These are phyloP conservation scores for Zaprionus davidi DNA, from an alignment of 1,140 invertebrate species.

Conservation along the genomic window DNA sequence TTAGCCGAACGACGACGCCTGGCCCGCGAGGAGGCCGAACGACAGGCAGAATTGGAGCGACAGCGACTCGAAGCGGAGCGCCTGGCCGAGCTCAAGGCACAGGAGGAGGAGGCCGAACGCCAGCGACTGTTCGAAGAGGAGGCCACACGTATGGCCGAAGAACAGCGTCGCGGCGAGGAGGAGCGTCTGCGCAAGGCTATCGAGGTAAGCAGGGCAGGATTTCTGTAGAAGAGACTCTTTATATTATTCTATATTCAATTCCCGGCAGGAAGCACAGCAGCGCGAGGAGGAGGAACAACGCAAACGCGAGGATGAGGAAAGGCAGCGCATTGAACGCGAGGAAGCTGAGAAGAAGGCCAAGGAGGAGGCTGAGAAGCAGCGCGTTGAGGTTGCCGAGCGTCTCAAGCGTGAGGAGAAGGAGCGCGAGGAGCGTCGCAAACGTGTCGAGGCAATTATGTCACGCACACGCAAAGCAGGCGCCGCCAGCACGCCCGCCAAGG, in stretches of 20 bases:
- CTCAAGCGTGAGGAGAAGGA: constrained; percentile 92
- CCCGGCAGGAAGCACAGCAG: constrained; percentile 86
- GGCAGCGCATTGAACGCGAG: constrained; percentile 90
- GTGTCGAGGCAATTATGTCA: constrained; percentile 93
- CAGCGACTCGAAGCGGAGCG: constrained; percentile 90
- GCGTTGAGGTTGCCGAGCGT: constrained; percentile 90
- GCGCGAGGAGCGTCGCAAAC: constrained; percentile 89
- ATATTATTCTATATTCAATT: too few relatives aligned
- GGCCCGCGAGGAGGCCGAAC: constrained; percentile 93
- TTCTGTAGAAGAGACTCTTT: too few relatives aligned
- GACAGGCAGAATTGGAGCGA: constrained; percentile 92
- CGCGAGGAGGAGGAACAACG: constrained; percentile 88
- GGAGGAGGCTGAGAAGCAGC: constrained; percentile 91
- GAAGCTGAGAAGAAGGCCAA: constrained; percentile 90
- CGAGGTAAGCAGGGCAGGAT: constrained; percentile 84
- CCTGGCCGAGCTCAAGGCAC: constrained; percentile 90
- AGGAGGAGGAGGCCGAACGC: constrained; percentile 94
- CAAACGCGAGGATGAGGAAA: constrained; percentile 88
- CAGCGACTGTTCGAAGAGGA: constrained; percentile 91
- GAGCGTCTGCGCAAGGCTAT: constrained; percentile 90
- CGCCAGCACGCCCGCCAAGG: constrained; percentile 84
- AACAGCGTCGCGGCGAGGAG: constrained; percentile 90
- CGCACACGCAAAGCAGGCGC: constrained; percentile 88
- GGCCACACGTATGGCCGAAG: constrained; percentile 88
- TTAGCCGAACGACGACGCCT: constrained; percentile 92